These are phyloP conservation scores for Cabera pusaria DNA, from an alignment of 2,888 invertebrate species.

Conservation along the genomic window DNA sequence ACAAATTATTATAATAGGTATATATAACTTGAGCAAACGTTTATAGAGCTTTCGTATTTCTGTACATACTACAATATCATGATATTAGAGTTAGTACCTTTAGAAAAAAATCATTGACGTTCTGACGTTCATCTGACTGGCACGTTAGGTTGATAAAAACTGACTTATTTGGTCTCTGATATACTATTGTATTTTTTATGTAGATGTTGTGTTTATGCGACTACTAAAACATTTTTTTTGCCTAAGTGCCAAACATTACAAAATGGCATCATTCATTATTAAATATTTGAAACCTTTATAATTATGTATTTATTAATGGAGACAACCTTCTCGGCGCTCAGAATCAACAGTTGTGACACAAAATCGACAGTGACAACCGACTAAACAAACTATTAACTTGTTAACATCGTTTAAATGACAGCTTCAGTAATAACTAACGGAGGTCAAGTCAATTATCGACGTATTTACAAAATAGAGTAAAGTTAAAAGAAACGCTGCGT, in stretches of 20 bases:
- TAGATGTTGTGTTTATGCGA: too few species aligned
- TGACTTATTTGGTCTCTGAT: too few species aligned
- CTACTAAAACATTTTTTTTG: too few species aligned
- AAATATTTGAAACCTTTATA: too few species aligned
- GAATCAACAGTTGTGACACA: too few species aligned
- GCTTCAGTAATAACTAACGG: constrained; percentile 18
- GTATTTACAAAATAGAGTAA: constrained; percentile 10
- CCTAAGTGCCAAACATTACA: too few species aligned
- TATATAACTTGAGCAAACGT: constrained; percentile 15
- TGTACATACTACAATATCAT: constrained; percentile 1
- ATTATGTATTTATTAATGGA: too few species aligned
- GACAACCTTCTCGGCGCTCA: too few species aligned
- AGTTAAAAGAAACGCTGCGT: constrained; percentile 10
- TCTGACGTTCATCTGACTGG: constrained; percentile 2
- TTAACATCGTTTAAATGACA: constrained; percentile 21
- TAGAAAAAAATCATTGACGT: too few species aligned
- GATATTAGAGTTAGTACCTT: constrained; percentile 1
- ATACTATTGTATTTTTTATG: too few species aligned
- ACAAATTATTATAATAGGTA: constrained; percentile 29
- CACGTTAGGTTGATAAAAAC: too few species aligned
- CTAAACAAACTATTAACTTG: constrained; percentile 18
- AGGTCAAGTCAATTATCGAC: constrained; percentile 31
- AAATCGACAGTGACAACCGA: constrained; percentile 10
- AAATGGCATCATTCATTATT: too few species aligned
- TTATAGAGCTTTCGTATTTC: constrained; percentile 13